Percentiles rank a stretch among this genome's conserved stretches.
Conservation (phyloP, 2,113 vertebrate genomes). For the Raja brachyura region DNA sequence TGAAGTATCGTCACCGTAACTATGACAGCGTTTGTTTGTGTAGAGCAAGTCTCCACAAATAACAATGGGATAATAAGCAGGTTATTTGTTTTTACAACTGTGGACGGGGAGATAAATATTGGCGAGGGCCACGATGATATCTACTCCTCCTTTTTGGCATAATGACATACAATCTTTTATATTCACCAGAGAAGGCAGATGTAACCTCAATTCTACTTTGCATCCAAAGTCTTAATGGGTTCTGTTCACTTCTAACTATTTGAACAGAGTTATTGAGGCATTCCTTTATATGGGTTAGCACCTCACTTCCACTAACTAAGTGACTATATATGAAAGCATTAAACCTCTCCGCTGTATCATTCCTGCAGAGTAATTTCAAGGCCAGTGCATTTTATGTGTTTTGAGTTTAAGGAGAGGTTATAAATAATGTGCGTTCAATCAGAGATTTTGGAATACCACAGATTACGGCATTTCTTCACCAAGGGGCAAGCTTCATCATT, state of each 20-base stretch:
- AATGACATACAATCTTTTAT: not conserved
- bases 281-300: not conserved
- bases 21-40: not conserved
- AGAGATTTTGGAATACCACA: not conserved
- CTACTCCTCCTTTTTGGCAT: not conserved
- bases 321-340: not conserved
- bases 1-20: not conserved
- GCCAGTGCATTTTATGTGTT: not conserved
- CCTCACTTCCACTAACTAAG: not conserved
- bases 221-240: not conserved
- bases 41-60: not conserved
- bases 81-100: not conserved
- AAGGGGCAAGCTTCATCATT: too few species aligned
- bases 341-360: not conserved
- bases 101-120: not conserved
- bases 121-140: not conserved
- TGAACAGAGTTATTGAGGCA: not conserved
- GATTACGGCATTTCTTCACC: not conserved
- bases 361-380: not conserved
- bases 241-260: not conserved
- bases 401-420: not conserved
- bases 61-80: not conserved
- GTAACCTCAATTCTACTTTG: not conserved
- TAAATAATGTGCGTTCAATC: conserved; percentile 27
- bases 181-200: not conserved